Base-by-base conservation (phyloP, 2,888 invertebrate genomes). In the Oligia latruncula region DNA sequence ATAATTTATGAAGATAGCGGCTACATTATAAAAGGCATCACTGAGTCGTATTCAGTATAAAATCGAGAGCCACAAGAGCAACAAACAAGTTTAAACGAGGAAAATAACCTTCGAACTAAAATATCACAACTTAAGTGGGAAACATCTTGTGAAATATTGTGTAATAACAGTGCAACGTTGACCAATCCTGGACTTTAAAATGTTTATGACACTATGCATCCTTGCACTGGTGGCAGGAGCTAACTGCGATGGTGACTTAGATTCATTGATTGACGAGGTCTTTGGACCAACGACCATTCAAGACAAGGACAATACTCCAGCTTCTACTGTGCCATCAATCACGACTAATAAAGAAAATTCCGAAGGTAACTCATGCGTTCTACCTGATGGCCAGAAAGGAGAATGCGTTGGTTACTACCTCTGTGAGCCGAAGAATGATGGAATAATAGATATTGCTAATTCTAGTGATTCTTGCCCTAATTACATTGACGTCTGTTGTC, bases 121-220 rank as follows among this genome's bases (percentile, higher is more conserved):
- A 43, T 46, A 46, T 15, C 23, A 60, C 23, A 5, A 3, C 8
- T 29, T 29, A 29, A 0, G 3, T 23, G 2, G n/a, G 15, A n/a
- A 29, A 3, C 3, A 77, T n/a, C 11, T 66, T 72, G 43, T 20
- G 8, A 29, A 35, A 46, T 20, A 29, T n/a, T n/a, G 29, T 78
- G 13, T 35, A 15, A 8, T 15, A 58, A n/a, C 29, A 29, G 64
- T 58, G 73, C 11, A n/a, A 35, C 2, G 1, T 46, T 2, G 23
- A 40, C 13, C 23, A 68, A 20, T 9, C 1, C 0, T 68, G 13
- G 3, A 64, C 8, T 17, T 46, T 0, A 58, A 94, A 93, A 92
- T 94, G 90, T 90, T 86, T 72, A 91, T 90, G 88, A n/a, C 81
- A 46, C 23, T 92, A 13, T 46, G 90, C 0, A 58, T 92, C n/a